Conservation (phyloP, 2,888 invertebrate genomes). For the Aspidapion aeneum region DNA sequence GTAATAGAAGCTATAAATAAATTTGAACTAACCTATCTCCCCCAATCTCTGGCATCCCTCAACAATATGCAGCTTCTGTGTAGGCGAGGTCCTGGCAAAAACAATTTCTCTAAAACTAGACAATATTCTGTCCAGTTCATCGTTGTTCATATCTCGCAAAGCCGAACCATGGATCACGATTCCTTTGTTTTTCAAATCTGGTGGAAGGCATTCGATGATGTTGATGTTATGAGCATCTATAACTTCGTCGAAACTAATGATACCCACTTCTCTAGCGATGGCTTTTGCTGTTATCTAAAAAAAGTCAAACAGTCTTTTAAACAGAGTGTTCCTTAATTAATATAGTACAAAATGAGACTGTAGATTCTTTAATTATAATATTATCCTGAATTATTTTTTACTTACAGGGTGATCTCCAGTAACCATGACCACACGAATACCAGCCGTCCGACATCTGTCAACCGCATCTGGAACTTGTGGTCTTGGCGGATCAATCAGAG, state of each 20-base stretch:
- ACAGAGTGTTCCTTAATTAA: too few relatives aligned
- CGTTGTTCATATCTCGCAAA: conserved; percentile 47
- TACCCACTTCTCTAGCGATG: conserved; percentile 71
- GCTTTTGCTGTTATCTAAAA: conserved; percentile 66
- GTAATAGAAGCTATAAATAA: too few relatives aligned
- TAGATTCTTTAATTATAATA: too few relatives aligned
- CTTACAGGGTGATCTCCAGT: conserved; percentile 76
- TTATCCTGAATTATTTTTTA: too few relatives aligned
- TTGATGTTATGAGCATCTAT: conserved; percentile 39
- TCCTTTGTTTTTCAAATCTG: conserved; percentile 46
- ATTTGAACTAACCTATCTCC: conserved; percentile 63
- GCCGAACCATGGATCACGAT: conserved; percentile 55
- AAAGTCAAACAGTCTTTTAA: too few relatives aligned
- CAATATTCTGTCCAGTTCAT: conserved; percentile 55
- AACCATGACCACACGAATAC: conserved; percentile 79
- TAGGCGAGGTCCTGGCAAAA: conserved; percentile 57
- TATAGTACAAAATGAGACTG: too few relatives aligned
- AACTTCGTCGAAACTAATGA: conserved; percentile 54
- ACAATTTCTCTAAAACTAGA: conserved; percentile 59
- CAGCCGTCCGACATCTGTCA: conserved; percentile 52
- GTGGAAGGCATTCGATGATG: conserved; percentile 38
- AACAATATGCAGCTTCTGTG: conserved; percentile 59
- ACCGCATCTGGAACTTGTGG: conserved; percentile 46
- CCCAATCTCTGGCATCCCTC: conserved; percentile 80
- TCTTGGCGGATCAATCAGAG: conserved; percentile 64